Base-by-base conservation (phyloP, 1,140 invertebrate genomes). In the Chlorops oryzae region DNA sequence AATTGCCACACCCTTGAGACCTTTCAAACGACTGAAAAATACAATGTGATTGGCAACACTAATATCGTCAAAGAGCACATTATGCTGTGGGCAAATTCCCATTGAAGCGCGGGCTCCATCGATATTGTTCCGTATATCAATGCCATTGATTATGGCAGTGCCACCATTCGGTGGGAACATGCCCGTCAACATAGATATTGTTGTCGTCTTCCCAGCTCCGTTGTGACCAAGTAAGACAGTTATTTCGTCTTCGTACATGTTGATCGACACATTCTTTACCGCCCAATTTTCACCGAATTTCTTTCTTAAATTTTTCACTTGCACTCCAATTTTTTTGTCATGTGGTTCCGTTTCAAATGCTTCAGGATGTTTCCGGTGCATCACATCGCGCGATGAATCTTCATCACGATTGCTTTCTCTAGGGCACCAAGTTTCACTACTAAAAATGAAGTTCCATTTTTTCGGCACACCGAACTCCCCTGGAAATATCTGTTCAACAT, bases 51-150 rank as follows among this genome's bases (percentile, higher is more conserved):
- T 89, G 22, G 78, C 75, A 3, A 95, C 91, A 12, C 87, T 95
- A 21, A 96, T 74, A 55, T 87, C 83, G 49, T 89, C 83, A 70
- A 95, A 94, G 3, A 96, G 76, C 55, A 95, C 85, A 71, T 96
- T 90, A 69, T 94, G 89, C 70, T 98, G 94, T 5, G 92, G 92
- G 73, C 94, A 97, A 2, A 91, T 73, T 2, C 90, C 89, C 2
- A 92, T 72, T 57, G 81, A 82, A 5, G 74, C 62, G 17, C 87
- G 75, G 2, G 86, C 83, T 6, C 56, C 52, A 2, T 50, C 56
- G 10, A 77, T 73, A 40, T 82, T 71, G 3, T 57, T 75, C 12
- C 71, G 61, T 32, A 90, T 83, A 61, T 88, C 80, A 61, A 78
- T 80, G 13, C 83, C 85, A 57, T 83, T 82, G 3, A 90, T 75